Percentiles rank a stretch among this genome's conserved stretches.
Evolutionary conservation across 1,140 invertebrate species (phyloP).

Genomic region (Leucophenga varia): DNA sequence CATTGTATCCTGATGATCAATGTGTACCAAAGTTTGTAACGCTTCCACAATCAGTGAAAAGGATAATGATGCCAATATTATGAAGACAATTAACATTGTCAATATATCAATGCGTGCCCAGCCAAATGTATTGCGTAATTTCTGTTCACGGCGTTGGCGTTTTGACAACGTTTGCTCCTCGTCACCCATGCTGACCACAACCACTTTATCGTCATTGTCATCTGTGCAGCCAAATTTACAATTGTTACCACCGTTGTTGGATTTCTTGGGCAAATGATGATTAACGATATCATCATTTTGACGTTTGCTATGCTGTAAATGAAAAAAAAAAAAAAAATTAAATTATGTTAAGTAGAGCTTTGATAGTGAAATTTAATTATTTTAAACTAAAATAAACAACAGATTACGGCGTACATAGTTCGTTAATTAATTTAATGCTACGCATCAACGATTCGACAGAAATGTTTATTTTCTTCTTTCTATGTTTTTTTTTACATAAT

Average conservation of each 20-base stretch:
- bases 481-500: no score
- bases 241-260: not conserved
- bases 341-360: no score
- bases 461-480: no score
- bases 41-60: constrained; percentile 81
- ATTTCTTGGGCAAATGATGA: not conserved
- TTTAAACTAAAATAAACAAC: no score
- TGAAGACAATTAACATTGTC: constrained; percentile 77
- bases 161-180: constrained; percentile 33
- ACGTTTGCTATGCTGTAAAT: constrained; percentile 36
- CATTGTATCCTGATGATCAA: constrained; percentile 73
- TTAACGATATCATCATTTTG: constrained; percentile 2
- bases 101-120: constrained; percentile 87
- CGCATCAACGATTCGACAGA: no score
- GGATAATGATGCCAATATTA: constrained; percentile 79
- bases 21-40: constrained; percentile 76
- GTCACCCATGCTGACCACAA: constrained; percentile 25
- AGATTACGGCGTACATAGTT: no score
- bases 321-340: not conserved
- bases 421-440: no score
- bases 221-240: no score
- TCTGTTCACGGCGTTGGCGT: constrained; percentile 60
- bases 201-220: constrained; percentile 9
- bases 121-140: constrained; percentile 84
- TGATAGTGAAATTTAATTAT: no score